Conservation (phyloP, 2,888 invertebrate genomes). For the Pterostichus niger region DNA sequence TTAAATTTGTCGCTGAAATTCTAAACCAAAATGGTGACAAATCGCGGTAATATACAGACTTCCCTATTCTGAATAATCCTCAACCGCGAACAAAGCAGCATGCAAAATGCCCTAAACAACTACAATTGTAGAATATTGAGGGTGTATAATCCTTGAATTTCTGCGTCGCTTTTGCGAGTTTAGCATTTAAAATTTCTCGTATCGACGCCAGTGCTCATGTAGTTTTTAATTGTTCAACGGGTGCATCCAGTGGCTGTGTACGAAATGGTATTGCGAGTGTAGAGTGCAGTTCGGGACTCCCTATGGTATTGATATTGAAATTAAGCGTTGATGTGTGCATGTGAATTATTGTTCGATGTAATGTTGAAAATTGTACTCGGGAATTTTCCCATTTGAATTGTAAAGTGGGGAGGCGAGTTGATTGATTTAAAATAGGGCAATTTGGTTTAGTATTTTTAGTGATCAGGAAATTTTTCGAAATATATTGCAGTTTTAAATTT, state of each 20-base stretch:
- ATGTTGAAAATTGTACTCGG: constrained; percentile 41
- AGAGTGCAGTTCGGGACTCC: constrained; percentile 7
- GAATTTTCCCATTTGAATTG: constrained; percentile 40
- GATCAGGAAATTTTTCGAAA: background rate
- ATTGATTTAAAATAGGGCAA: constrained; percentile 37
- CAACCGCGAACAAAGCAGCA: no score
- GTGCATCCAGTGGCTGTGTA: constrained; percentile 1
- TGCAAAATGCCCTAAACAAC: no score
- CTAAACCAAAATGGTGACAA: no score
- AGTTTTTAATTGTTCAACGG: constrained; percentile 27
- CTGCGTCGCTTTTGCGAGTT: constrained; percentile 6
- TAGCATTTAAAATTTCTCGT: constrained; percentile 11
- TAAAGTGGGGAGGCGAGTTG: constrained; percentile 19
- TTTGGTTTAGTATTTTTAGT: background rate
- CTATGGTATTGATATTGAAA: constrained; percentile 41
- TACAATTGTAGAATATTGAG: no score
- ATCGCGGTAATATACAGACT: no score
- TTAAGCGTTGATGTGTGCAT: constrained; percentile 48
- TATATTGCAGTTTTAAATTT: no score
- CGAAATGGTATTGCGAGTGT: constrained; percentile 8
- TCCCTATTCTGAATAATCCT: no score
- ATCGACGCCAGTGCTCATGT: background rate
- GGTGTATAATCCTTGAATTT: background rate
- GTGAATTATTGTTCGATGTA: constrained; percentile 44
- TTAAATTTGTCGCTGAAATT: no score